A percentile compares a stretch with the other conserved stretches of the same genome.
Evolutionary conservation across 2,113 vertebrate species (phyloP).

Genomic region (Xerus inauris): DNA sequence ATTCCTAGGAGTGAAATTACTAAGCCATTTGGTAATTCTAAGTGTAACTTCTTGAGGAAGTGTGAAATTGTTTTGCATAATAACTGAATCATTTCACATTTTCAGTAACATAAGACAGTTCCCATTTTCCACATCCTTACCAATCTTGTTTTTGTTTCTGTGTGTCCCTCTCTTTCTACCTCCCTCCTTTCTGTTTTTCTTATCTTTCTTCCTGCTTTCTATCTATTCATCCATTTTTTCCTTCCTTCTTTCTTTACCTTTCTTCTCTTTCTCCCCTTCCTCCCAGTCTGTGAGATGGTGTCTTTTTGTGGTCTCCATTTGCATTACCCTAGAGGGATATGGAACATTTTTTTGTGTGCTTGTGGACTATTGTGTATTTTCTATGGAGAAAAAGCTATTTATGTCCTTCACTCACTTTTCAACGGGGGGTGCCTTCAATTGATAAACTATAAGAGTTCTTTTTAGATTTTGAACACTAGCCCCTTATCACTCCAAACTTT

Average conservation of each 20-base stretch:
- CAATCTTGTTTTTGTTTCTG: not conserved
- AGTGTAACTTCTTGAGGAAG: not conserved
- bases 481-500: not conserved
- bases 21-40: not conserved
- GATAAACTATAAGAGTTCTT: not conserved
- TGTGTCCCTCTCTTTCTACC: not conserved
- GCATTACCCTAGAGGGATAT: not conserved
- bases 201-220: too few relatives aligned
- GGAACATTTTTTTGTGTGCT: not conserved
- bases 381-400: not conserved
- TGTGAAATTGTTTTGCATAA: not conserved
- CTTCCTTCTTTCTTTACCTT: not conserved
- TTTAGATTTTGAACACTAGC: not conserved
- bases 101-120: not conserved
- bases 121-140: not conserved
- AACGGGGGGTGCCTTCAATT: not conserved
- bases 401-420: not conserved
- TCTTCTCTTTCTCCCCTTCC: accelerated
- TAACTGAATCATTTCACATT: not conserved
- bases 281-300: too few relatives aligned
- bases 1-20: not conserved
- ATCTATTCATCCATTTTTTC: not conserved
- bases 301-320: not conserved
- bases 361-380: not conserved
- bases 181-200: not conserved